phyloP scores from a whole-genome alignment of 2,888 invertebrate genomes.

The Venusia cambrica region DNA sequence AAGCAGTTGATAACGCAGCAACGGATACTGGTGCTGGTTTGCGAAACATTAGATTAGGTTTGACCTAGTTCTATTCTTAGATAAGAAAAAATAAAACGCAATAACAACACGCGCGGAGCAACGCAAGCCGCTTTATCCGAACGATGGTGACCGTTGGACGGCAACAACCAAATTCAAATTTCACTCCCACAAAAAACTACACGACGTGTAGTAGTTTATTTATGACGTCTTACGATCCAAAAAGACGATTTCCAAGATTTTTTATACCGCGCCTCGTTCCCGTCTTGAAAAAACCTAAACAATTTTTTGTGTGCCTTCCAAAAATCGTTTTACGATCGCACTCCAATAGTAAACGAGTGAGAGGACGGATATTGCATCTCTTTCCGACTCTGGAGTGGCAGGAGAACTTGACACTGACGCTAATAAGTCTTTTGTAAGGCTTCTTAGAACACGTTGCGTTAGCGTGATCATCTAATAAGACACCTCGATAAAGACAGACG shows the following conservation, averaged over 20 bases:
- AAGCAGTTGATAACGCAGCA: constrained; percentile 24
- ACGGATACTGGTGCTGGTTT: constrained; percentile 31
- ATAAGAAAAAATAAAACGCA: constrained; percentile 64
- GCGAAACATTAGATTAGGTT: constrained; percentile 55
- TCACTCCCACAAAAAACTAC: constrained; percentile 52
- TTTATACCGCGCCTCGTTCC: constrained; percentile 43
- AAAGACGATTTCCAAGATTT: constrained; percentile 52
- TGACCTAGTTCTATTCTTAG: constrained; percentile 59
- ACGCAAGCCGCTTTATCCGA: constrained; percentile 34
- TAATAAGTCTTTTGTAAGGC: constrained; percentile 58
- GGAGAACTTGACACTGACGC: constrained; percentile 59
- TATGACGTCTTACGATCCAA: constrained; percentile 67
- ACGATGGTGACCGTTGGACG: constrained; percentile 54
- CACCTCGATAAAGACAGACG: constrained; percentile 41
- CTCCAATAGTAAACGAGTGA: constrained; percentile 68
- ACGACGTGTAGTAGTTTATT: constrained; percentile 66
- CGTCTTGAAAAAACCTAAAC: constrained; percentile 72
- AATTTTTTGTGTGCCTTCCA: constrained; percentile 67
- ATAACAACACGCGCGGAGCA: constrained; percentile 35
- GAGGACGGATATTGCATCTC: constrained; percentile 40
- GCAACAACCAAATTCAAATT: constrained; percentile 59
- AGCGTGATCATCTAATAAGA: constrained; percentile 52
- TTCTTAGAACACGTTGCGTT: constrained; percentile 58
- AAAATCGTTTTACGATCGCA: constrained; percentile 75
- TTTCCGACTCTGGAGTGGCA: constrained; percentile 44